Percentiles rank a stretch among this genome's conserved stretches.
Conservation (phyloP, 2,888 invertebrate genomes). For the Muscina levida region DNA sequence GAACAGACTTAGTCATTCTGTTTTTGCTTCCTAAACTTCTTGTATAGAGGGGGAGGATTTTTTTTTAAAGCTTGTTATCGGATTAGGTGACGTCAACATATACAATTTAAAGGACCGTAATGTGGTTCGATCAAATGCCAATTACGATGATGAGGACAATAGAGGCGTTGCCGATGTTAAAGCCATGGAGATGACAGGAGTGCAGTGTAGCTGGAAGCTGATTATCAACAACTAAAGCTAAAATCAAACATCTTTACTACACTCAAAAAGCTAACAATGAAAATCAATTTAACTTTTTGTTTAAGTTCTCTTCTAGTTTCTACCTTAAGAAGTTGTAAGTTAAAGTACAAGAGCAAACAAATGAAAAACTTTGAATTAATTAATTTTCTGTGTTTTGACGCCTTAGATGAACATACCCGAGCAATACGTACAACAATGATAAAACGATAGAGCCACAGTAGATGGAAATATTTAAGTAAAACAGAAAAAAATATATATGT, state of each 20-base stretch:
- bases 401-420: slow-evolving; percentile 42
- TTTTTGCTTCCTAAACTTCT: slow-evolving; percentile 5
- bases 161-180: not conserved
- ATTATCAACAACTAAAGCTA: slow-evolving; percentile 32
- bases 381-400: slow-evolving; percentile 64
- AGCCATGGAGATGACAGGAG: too few species aligned
- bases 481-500: not conserved
- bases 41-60: too few species aligned
- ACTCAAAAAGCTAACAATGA: slow-evolving; percentile 65
- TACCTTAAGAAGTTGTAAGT: slow-evolving; percentile 37
- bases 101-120: slow-evolving; percentile 49
- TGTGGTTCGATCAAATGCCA: slow-evolving; percentile 38
- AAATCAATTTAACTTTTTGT: slow-evolving; percentile 68
- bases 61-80: too few species aligned
- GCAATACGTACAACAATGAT: slow-evolving; percentile 14
- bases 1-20: slow-evolving; percentile 19
- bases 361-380: slow-evolving; percentile 59
- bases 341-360: slow-evolving; percentile 24
- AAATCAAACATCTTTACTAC: slow-evolving; percentile 32
- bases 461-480: not conserved
- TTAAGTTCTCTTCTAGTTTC: slow-evolving; percentile 51
- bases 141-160: slow-evolving; percentile 17
- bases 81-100: slow-evolving; percentile 52
- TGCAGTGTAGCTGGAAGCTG: not conserved
- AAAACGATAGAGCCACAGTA: not conserved